These are phyloP conservation scores for Myanophis thanlyinensis DNA, from an alignment of 2,113 vertebrate genomes.

Conservation along the genomic window DNA sequence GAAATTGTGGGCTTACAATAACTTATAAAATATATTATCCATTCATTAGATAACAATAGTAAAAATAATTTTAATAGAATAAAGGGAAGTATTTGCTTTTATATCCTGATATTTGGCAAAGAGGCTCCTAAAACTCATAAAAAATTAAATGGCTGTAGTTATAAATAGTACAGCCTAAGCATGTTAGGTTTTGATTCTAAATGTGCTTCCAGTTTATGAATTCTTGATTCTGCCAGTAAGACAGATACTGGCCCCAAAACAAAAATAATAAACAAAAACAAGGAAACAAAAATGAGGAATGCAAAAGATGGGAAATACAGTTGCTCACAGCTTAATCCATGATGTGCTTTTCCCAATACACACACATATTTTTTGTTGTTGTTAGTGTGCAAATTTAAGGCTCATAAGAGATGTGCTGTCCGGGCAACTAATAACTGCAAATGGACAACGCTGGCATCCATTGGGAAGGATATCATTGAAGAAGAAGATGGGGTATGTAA, in stretches of 20 bases:
- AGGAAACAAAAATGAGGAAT: background rate
- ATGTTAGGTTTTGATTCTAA: background rate
- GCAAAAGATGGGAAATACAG: background rate
- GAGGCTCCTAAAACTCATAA: background rate
- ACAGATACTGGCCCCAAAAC: background rate
- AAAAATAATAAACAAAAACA: background rate
- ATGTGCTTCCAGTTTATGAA: background rate
- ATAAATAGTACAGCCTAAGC: background rate
- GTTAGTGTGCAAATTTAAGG: conserved; percentile 96
- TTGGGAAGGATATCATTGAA: conserved; percentile 96
- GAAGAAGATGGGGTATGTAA: conserved; percentile 93
- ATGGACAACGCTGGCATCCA: conserved; percentile 96
- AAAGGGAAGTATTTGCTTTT: background rate
- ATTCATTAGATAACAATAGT: background rate
- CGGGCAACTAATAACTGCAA: conserved; percentile 96
- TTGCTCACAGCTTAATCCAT: background rate
- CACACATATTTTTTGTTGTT: conserved; percentile 1
- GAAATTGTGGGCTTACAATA: background rate
- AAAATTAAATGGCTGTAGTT: background rate
- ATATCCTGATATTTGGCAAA: background rate
- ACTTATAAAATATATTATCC: background rate
- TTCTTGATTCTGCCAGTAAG: background rate
- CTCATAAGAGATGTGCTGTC: conserved; percentile 94
- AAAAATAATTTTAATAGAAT: background rate
- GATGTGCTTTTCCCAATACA: background rate